Evolutionary conservation across 2,888 invertebrate genomes (phyloP), one percentile per base, ranked within the genome.

Genomic region (Athrips mouffetella): DNA sequence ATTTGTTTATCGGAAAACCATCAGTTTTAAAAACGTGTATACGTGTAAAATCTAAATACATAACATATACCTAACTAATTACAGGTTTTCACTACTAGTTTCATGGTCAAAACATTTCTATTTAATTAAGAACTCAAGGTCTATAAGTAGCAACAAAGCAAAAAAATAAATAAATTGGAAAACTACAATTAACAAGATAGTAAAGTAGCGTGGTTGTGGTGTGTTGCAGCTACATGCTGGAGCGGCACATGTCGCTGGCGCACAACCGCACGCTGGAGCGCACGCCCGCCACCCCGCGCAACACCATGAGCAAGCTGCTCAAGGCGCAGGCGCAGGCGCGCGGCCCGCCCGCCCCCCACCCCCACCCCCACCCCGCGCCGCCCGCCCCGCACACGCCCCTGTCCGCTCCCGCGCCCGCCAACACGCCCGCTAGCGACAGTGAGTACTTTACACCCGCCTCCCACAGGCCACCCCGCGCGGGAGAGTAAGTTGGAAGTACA

Each of bases 231-330:
- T 83, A 83, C 72, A 74, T 86, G 80, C 64, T 89, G 67, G 89
- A 88, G 78, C 82, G 86, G 29, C 88, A 88, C 76, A 70, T 70
- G 67, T 71, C 78, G 47, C 64, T 56, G 27, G 75, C 63, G 54
- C 88, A 87, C 76, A 82, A 84, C 1, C 79, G 84, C 60, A 73
- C 85, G 57, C 76, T 85, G 54, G 89, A 89, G 73, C 77, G 84
- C 5, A 80, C 82, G 54, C 85, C 84, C 57, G 80, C 86, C 60
- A 81, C 84, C 52, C 86, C 87, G 54, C 75, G 87, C 53, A 89
- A 87, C 73, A 89, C 89, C 58, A 89, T 89, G 89, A 84, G 81
- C 78, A 88, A 88, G 70, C 73, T 88, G 72, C 81, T 89, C 45
- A 88, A 89, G 69, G 76, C 76, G 63, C 84, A 85, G 74, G 80